Evolutionary conservation across 1,140 invertebrate species (phyloP).

Genomic region (Holotrichia oblita): DNA sequence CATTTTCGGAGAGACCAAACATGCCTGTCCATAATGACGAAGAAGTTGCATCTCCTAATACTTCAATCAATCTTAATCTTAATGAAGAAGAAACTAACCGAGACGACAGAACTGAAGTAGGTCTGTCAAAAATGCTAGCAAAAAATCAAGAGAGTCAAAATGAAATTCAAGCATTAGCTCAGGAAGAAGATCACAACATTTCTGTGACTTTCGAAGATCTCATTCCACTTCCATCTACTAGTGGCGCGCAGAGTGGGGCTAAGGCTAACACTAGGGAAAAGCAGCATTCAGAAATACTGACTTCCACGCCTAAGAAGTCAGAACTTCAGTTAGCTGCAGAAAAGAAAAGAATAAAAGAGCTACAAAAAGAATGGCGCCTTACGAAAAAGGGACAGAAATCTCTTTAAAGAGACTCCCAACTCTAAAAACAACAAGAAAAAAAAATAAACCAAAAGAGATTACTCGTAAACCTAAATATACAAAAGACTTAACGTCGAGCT

Average conservation of each 20-base stretch:
- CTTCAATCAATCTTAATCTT: neutral
- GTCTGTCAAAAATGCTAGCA: neutral
- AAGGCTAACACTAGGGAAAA: neutral
- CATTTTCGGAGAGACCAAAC: conserved; percentile 29
- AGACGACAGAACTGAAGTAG: neutral
- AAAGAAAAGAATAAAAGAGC: too few species aligned
- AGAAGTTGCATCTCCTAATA: neutral
- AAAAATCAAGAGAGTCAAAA: conserved; percentile 3
- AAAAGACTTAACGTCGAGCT: too few species aligned
- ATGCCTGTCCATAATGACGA: neutral
- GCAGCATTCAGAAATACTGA: too few species aligned
- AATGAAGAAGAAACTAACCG: neutral
- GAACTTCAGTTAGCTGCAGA: too few species aligned
- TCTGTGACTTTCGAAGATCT: conserved; percentile 1
- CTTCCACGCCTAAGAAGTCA: too few species aligned
- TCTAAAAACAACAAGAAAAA: too few species aligned
- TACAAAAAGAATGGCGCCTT: too few species aligned
- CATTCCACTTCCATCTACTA: neutral
- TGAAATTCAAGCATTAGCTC: neutral
- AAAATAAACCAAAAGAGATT: too few species aligned
- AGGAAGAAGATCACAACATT: neutral
- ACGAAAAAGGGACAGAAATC: too few species aligned
- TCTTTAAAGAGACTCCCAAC: too few species aligned
- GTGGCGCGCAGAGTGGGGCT: neutral
- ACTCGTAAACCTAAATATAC: too few species aligned